Conservation (phyloP, 2,797 vertebrate genomes). For the Erethizon dorsatum region DNA sequence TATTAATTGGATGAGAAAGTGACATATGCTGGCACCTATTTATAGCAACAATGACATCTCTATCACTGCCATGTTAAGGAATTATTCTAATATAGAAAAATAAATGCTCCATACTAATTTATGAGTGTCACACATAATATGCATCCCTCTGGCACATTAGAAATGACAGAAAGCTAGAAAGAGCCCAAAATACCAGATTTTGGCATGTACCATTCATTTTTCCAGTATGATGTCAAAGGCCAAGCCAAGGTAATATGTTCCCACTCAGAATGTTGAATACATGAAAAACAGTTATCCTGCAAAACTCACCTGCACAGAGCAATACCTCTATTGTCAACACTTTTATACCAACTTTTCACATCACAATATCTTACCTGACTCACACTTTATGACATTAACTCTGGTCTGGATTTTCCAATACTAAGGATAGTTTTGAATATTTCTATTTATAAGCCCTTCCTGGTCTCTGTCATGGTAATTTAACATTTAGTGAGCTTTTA, state of each 20-base stretch:
- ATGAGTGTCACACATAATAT: background rate
- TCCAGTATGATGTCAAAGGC: background rate
- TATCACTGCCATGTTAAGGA: background rate
- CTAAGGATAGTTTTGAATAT: background rate
- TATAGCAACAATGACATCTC: background rate
- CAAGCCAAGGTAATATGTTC: background rate
- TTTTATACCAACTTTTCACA: background rate
- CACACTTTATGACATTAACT: background rate
- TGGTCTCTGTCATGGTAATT: background rate
- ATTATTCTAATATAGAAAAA: constrained; percentile 56
- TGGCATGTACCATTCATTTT: background rate
- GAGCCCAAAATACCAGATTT: background rate
- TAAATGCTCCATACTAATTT: constrained; percentile 4
- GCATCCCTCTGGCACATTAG: background rate
- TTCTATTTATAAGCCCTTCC: background rate
- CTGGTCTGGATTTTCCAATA: background rate
- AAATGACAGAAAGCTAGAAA: background rate
- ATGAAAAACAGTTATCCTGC: background rate
- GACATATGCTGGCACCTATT: background rate
- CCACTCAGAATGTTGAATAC: background rate
- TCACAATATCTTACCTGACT: background rate
- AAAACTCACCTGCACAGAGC: background rate
- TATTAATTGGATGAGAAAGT: constrained; percentile 51
- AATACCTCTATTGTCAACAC: background rate
- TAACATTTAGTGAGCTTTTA: background rate